Evolutionary conservation across 2,113 vertebrate genomes (phyloP), one percentile per base, ranked within the genome.

Genomic region (Brachirus orientalis): DNA sequence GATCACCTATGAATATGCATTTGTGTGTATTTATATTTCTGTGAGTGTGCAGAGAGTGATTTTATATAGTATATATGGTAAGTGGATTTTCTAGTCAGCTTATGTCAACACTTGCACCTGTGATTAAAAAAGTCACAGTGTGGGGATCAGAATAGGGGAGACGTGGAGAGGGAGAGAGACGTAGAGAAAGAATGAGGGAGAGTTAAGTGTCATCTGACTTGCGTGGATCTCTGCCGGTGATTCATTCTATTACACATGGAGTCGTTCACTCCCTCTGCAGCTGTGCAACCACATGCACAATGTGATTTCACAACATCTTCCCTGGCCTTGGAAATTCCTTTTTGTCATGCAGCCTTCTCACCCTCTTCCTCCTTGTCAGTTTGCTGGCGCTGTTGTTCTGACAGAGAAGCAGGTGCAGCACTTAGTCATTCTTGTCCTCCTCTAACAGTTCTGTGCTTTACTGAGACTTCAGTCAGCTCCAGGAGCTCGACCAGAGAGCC

Each of bases 281-380:
- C 90, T 92, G 92, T 89, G 86, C 52, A 2, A 67, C 84, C 89
- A 91, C 87, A 91, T 91, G 88, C 74, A 19, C 83, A 86, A 83
- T 74, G 81, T 81, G 85, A 91, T 92, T 93, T 92, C 86, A 83
- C 90, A 92, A 92, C 89, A 89, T 91, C 86, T 90, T 87, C 44
- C 72, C 84, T 59, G 79, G 91, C 86, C 83, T 89, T 91, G 90
- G 89, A 93, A 93, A 91, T 86, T 86, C 79, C 78, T 87, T 64
- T 60, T 79, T 85, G 79, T 82, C 74, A 70, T 22, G 7, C 44
- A 28, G 38, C 70, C 82, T 60, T 57, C 79, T 64, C 59, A 16
- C 72, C 59, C 67, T 46, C 71, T 9, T 66, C 63, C 71, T 75
- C 72, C 72, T 53, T 77, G 72, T 82, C 76, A 76, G 72, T 50